These are phyloP conservation scores for Dicycla oo DNA, from an alignment of 2,888 invertebrate species.

Conservation along the genomic window DNA sequence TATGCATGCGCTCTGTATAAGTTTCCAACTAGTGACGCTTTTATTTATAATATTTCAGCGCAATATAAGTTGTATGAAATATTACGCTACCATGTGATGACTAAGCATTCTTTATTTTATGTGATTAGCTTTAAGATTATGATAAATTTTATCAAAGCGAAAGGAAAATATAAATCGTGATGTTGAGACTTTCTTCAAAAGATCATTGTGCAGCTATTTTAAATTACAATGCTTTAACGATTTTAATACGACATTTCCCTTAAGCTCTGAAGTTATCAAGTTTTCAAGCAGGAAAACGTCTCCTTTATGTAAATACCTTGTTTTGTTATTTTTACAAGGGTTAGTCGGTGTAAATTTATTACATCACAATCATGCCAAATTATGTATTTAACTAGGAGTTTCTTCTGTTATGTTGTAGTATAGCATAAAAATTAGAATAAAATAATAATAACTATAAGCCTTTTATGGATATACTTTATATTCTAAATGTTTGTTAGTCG, in stretches of 20 bases:
- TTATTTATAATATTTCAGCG: constrained; percentile 55
- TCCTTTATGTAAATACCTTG: constrained; percentile 22
- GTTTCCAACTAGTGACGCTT: constrained; percentile 57
- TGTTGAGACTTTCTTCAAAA: constrained; percentile 5
- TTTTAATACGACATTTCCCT: constrained; percentile 37
- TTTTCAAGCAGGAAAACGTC: constrained; percentile 35
- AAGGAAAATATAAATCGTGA: background rate
- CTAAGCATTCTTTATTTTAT: background rate
- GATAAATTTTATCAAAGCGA: background rate
- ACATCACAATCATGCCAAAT: constrained; percentile 7
- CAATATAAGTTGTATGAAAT: constrained; percentile 19
- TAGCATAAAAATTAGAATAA: background rate
- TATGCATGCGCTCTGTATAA: constrained; percentile 76
- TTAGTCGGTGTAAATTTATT: constrained; percentile 15
- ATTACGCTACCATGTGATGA: constrained; percentile 14
- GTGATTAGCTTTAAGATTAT: too few relatives aligned
- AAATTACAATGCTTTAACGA: background rate
- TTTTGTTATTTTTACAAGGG: background rate
- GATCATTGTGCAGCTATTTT: constrained; percentile 1
- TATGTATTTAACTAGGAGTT: background rate
- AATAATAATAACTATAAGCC: too few relatives aligned
- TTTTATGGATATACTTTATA: too few relatives aligned
- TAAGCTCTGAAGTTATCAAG: constrained; percentile 19
- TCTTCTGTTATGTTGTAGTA: background rate
- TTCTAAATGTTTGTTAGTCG: too few relatives aligned